phyloP scores from a whole-genome alignment of 2,113 vertebrate species.

The Galeopterus variegatus region DNA sequence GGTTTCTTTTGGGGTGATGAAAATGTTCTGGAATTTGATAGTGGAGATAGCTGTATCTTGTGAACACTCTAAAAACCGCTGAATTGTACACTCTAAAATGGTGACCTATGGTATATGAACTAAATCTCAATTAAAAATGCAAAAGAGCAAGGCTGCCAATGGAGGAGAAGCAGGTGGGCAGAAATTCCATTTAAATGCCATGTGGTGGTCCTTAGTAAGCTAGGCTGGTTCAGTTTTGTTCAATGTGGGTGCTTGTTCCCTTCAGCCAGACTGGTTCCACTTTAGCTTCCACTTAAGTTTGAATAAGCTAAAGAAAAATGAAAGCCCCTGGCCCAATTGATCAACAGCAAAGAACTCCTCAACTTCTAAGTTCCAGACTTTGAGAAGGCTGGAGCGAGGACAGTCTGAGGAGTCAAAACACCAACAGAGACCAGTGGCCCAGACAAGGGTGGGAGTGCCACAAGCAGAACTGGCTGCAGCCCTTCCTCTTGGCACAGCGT shows the following conservation, averaged over 20 bases:
- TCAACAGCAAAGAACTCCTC: not conserved
- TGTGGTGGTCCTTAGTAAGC: not conserved
- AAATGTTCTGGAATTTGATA: conserved; percentile 20
- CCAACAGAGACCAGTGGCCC: not conserved
- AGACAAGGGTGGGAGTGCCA: not conserved
- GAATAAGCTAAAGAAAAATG: conserved; percentile 37
- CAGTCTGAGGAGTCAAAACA: not conserved
- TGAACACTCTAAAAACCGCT: conserved; percentile 6
- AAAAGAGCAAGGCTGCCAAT: not conserved
- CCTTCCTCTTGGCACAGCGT: not conserved
- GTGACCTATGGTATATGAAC: not conserved
- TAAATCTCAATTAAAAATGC: not conserved
- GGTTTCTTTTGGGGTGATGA: not conserved
- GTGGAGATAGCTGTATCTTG: not conserved
- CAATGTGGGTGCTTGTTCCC: not conserved
- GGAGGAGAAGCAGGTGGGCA: not conserved
- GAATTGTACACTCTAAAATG: not conserved
- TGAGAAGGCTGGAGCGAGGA: not conserved
- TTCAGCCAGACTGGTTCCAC: not conserved
- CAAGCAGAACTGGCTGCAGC: not conserved
- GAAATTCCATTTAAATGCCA: not conserved
- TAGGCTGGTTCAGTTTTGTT: not conserved
- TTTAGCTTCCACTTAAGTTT: not conserved
- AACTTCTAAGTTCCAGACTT: not conserved
- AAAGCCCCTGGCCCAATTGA: not conserved